Percentiles rank a stretch among this genome's conserved stretches.
phyloP scores from a whole-genome alignment of 1,140 invertebrate species.

The Leptopilina boulardi region DNA sequence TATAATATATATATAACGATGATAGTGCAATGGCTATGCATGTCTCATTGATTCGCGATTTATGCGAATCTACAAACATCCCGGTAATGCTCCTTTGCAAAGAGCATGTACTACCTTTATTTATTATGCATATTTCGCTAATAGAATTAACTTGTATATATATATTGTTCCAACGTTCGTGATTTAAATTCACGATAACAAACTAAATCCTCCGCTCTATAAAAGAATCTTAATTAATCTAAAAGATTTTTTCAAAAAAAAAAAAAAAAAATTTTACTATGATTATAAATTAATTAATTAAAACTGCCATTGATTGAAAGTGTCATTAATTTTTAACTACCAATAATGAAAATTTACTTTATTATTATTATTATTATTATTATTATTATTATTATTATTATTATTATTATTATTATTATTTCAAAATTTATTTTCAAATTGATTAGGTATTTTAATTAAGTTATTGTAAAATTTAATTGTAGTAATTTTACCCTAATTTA shows the following conservation, averaged over 20 bases:
- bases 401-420: no score
- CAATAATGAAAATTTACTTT: no score
- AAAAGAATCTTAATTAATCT: not conserved
- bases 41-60: constrained; percentile 25
- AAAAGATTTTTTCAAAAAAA: not conserved
- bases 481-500: no score
- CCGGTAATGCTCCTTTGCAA: not conserved
- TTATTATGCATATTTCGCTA: constrained; percentile 17
- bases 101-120: constrained; percentile 2
- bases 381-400: no score
- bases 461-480: no score
- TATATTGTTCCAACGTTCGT: not conserved
- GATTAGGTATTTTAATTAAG: no score
- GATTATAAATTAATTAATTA: no score
- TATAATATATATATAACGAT: not conserved
- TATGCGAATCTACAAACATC: constrained; percentile 21
- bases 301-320: no score
- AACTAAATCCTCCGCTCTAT: not conserved
- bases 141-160: constrained; percentile 1
- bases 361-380: no score
- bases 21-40: not conserved
- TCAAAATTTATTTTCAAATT: no score
- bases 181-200: constrained; percentile 9
- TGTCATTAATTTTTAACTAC: no score
- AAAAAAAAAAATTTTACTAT: no score